phyloP scores from a whole-genome alignment of 2,113 vertebrate genomes.

The Galeopterus variegatus region DNA sequence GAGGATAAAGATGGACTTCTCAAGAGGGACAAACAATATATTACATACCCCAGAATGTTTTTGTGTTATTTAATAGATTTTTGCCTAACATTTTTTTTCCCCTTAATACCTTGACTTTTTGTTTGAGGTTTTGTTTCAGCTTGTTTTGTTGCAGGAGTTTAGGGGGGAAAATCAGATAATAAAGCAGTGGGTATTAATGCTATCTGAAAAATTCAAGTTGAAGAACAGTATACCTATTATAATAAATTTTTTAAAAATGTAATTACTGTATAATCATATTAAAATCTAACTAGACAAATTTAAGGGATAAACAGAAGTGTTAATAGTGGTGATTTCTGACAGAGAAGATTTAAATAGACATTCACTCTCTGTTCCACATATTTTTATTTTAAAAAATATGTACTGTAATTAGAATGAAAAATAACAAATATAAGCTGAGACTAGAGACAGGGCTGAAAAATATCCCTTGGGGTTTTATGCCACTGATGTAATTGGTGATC shows the following conservation, averaged over 20 bases:
- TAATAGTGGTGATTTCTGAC: background rate
- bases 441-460: background rate
- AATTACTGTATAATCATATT: background rate
- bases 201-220: background rate
- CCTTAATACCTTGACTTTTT: background rate
- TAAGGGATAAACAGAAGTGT: background rate
- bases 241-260: background rate
- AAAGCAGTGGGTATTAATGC: background rate
- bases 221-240: background rate
- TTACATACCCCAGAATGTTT: background rate
- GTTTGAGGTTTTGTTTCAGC: background rate
- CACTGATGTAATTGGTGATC: background rate
- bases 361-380: background rate
- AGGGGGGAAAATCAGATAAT: background rate
- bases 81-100: background rate
- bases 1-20: background rate
- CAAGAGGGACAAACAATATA: background rate
- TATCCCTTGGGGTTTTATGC: background rate
- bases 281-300: background rate
- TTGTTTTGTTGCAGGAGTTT: background rate
- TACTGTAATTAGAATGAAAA: background rate
- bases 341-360: background rate
- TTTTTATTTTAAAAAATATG: background rate
- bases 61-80: background rate
- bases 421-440: background rate